Evolutionary conservation across 2,888 invertebrate species (phyloP).

Genomic region (Tribolium freemani): DNA sequence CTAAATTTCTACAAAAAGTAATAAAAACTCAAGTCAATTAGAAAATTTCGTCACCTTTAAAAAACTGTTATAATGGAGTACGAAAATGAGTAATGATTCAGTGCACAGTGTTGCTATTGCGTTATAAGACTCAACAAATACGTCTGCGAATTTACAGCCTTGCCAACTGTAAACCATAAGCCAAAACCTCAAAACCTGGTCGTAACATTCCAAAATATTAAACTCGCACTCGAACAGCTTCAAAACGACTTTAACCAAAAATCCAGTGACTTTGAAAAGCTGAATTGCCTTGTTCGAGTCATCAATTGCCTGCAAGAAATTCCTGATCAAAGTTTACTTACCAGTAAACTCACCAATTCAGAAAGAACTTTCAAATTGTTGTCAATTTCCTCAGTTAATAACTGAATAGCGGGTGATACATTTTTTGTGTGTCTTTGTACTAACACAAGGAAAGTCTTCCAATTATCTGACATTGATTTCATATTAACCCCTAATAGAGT

Average conservation of each 20-base stretch:
- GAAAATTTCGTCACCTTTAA: not conserved
- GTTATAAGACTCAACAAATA: not conserved
- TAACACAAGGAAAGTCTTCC: slow-evolving; percentile 70
- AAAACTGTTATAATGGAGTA: not conserved
- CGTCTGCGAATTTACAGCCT: not conserved
- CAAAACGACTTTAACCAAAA: slow-evolving; percentile 69
- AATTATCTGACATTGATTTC: slow-evolving; percentile 72
- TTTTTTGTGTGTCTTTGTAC: slow-evolving; percentile 55
- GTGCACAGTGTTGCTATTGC: not conserved
- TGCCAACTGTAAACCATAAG: slow-evolving; percentile 33
- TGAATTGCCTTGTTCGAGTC: slow-evolving; percentile 67
- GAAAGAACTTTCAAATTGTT: slow-evolving; percentile 59
- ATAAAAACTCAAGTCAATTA: not conserved
- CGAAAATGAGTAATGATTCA: not conserved
- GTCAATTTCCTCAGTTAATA: slow-evolving; percentile 47
- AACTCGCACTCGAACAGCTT: slow-evolving; percentile 67
- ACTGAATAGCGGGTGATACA: slow-evolving; percentile 29
- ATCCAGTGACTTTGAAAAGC: slow-evolving; percentile 69
- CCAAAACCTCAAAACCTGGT: slow-evolving; percentile 47
- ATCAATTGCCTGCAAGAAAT: slow-evolving; percentile 62
- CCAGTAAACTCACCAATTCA: slow-evolving; percentile 44
- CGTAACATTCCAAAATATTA: slow-evolving; percentile 37
- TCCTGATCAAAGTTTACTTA: slow-evolving; percentile 3
- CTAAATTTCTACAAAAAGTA: not conserved
- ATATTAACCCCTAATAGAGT: slow-evolving; percentile 69